These are phyloP conservation scores for Trissolcus brochymenae DNA, from an alignment of 2,888 invertebrate species.

Conservation along the genomic window DNA sequence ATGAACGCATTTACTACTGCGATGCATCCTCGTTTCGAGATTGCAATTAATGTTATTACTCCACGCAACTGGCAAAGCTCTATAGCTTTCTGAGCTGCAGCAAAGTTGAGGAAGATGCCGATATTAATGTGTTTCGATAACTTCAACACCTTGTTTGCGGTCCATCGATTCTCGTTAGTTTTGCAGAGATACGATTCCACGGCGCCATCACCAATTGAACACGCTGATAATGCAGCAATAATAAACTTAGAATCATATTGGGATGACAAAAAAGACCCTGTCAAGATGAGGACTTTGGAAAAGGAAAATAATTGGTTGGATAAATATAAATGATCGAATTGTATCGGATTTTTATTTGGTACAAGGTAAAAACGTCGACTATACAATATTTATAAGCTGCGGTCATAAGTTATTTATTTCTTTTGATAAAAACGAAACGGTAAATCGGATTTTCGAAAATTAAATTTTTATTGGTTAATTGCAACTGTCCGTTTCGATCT, in stretches of 20 bases:
- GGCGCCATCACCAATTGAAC: background rate
- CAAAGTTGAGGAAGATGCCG: constrained; percentile 10
- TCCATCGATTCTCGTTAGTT: background rate
- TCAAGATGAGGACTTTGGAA: background rate
- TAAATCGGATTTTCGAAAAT: background rate
- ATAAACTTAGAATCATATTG: background rate
- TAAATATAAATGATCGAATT: background rate
- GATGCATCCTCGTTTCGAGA: constrained; percentile 12
- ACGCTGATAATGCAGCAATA: background rate
- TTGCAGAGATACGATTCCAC: background rate
- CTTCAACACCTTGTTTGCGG: background rate
- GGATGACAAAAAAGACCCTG: background rate
- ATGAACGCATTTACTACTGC: constrained; percentile 28
- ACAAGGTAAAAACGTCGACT: background rate
- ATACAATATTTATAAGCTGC: background rate
- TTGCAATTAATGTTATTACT: constrained; percentile 26
- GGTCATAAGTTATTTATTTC: background rate
- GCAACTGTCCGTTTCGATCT: too few relatives aligned
- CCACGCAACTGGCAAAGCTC: background rate
- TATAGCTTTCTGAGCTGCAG: background rate
- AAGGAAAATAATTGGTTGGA: background rate
- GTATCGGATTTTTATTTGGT: background rate
- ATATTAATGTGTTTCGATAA: constrained; percentile 9
- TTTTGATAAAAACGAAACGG: background rate
- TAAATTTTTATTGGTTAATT: background rate